phyloP scores from a whole-genome alignment of 2,888 invertebrate genomes.

The Cheiracanthium punctorium region DNA sequence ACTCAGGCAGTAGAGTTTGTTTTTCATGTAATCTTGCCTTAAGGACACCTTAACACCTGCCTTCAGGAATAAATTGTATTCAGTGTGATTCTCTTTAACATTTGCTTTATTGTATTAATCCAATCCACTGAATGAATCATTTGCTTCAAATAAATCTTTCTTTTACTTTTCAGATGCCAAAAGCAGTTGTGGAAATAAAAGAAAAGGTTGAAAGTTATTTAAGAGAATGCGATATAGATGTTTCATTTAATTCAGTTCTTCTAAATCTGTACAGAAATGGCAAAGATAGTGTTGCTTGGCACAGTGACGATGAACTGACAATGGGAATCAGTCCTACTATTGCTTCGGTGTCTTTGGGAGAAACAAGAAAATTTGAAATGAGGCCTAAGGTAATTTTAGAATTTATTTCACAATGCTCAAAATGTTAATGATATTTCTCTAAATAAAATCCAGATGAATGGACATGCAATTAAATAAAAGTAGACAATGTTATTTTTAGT shows the following conservation, averaged over 20 bases:
- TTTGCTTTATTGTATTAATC: too few species aligned
- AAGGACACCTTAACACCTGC: too few species aligned
- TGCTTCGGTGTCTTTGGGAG: conserved; percentile 76
- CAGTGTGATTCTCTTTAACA: too few species aligned
- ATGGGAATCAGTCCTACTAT: conserved; percentile 77
- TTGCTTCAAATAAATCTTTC: too few species aligned
- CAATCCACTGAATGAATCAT: too few species aligned
- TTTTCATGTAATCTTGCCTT: too few species aligned
- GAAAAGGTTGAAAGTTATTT: conserved; percentile 73
- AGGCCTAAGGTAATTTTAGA: conserved; percentile 73
- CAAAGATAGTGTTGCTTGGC: conserved; percentile 78
- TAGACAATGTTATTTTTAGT: background rate
- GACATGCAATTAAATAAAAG: background rate
- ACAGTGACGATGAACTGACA: conserved; percentile 77
- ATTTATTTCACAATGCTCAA: too few species aligned
- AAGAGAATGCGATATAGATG: background rate
- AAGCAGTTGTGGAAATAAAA: conserved; percentile 73
- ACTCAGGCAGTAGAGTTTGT: too few species aligned
- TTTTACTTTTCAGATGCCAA: conserved; percentile 74
- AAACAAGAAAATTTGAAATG: conserved; percentile 76
- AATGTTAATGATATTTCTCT: too few species aligned
- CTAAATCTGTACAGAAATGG: conserved; percentile 78
- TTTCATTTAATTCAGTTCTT: conserved; percentile 77
- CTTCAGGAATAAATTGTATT: too few species aligned
- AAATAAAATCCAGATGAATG: background rate